Evolutionary conservation across 2,888 invertebrate species (phyloP), one percentile per base, ranked within the genome.

Genomic region (Scaptomyza reducta): DNA sequence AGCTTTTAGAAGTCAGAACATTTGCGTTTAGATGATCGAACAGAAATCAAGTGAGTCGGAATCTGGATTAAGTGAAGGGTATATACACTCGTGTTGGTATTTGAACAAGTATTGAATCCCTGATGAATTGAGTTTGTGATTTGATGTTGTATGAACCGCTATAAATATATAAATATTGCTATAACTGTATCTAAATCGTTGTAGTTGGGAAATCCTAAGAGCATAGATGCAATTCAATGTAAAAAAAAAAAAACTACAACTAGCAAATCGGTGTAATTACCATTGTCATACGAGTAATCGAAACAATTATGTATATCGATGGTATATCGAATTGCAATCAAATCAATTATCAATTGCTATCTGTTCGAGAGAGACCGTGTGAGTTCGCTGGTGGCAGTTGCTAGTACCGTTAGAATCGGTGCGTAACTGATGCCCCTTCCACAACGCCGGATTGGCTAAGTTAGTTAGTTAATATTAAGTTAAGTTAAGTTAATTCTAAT

Each of bases 281-380:
- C 86, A 87, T 87, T 87, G 86, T 87, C 86, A 87, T 87, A 84
- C 78, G 71, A 79, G 82, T 77, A 65, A 77, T 81, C 74, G 77
- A 81, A 80, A 66, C 58, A 51, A 70, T 78, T 66, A 22, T 66
- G 40, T 59, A 38, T 55, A 51, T 64, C 60, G 69, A 72, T 74
- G 47, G 51, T 63, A 70, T 81, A 70, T 81, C 79, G 82, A 77
- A 83, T 75, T 71, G 65, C 67, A 62, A 74, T 79, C 74, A 63
- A 84, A 81, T 80, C 67, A 70, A 70, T 67, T 64, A 81, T 74
- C 51, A 78, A 78, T 40, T 40, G 16, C 16, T 40, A 40, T 64
- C 60, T 57, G 41, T 71, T 77, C 60, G 40, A 40, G 40, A 74
- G 70, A 74, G 71, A 75, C 61, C 75, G 62, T 60, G 77, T 82